phyloP scores from a whole-genome alignment of 2,888 invertebrate genomes.

The Stenodera caucasica region DNA sequence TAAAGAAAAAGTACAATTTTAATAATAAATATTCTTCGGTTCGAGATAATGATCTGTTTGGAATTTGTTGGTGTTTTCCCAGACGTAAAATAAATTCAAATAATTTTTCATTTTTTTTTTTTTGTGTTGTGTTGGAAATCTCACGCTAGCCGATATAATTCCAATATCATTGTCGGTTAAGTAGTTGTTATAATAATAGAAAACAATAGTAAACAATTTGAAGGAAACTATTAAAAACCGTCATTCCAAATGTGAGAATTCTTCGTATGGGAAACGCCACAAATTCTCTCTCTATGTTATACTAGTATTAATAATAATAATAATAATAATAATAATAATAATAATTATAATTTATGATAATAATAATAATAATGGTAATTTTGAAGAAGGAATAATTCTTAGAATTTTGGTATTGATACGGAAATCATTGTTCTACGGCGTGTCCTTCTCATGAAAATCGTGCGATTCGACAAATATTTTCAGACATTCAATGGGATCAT shows the following conservation, averaged over 20 bases:
- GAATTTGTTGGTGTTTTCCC: slow-evolving; percentile 11
- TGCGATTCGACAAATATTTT: too few species aligned
- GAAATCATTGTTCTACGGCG: too few species aligned
- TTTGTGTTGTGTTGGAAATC: slow-evolving; percentile 16
- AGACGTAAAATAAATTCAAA: slow-evolving; percentile 11
- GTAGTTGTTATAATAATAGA: slow-evolving; percentile 11
- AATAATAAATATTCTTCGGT: background rate
- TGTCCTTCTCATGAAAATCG: too few species aligned
- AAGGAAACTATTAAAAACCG: slow-evolving; percentile 22
- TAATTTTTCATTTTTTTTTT: slow-evolving; percentile 10
- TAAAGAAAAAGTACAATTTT: too few species aligned
- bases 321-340: slow-evolving; percentile 13
- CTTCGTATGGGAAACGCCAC: slow-evolving; percentile 28
- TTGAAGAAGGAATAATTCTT: too few species aligned
- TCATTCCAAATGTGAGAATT: slow-evolving; percentile 34
- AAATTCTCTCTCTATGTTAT: background rate
- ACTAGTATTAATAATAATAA: slow-evolving; percentile 9
- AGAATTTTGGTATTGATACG: too few species aligned
- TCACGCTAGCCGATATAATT: slow-evolving; percentile 25
- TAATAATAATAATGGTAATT: too few species aligned
- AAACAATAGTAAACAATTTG: slow-evolving; percentile 35
- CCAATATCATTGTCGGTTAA: slow-evolving; percentile 30
- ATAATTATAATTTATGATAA: too few species aligned
- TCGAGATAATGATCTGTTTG: slow-evolving; percentile 9
- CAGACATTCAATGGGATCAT: too few species aligned